These are phyloP conservation scores for Microcebus murinus DNA, from an alignment of 2,113 vertebrate species.

Conservation along the genomic window DNA sequence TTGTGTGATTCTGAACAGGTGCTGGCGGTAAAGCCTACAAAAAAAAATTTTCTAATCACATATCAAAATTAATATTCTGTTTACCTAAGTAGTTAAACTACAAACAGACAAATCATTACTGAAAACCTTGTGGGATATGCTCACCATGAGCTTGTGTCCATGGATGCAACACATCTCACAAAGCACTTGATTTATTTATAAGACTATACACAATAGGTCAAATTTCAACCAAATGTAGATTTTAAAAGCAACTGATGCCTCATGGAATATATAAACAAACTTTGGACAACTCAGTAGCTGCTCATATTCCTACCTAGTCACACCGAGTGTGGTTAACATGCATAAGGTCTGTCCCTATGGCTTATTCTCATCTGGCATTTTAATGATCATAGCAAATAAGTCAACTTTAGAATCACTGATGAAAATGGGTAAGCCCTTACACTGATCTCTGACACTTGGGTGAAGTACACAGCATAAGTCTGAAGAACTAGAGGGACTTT, in stretches of 20 bases:
- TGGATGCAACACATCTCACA: not conserved
- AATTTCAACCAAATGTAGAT: not conserved
- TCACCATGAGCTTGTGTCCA: not conserved
- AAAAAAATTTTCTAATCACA: slow-evolving; percentile 78
- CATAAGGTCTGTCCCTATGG: not conserved
- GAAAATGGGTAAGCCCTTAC: not conserved
- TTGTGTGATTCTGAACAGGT: slow-evolving; percentile 93
- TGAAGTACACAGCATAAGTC: too few species aligned
- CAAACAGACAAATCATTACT: slow-evolving; percentile 33
- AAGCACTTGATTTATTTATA: not conserved
- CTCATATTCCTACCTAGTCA: not conserved
- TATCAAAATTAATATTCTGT: slow-evolving; percentile 75
- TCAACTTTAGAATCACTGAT: not conserved
- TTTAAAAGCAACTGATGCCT: not conserved
- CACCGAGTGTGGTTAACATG: accelerated
- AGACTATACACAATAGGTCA: not conserved
- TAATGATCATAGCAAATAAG: not conserved
- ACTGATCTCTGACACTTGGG: not conserved
- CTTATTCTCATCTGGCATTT: not conserved
- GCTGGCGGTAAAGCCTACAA: slow-evolving; percentile 92
- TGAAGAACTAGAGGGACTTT: not conserved
- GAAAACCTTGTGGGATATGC: not conserved
- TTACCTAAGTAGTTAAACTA: slow-evolving; percentile 67
- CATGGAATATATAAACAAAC: not conserved
- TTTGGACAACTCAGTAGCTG: not conserved